Percentiles rank a stretch among this genome's conserved stretches.
phyloP scores from a whole-genome alignment of 2,888 invertebrate genomes.

The Euproctis similis region DNA sequence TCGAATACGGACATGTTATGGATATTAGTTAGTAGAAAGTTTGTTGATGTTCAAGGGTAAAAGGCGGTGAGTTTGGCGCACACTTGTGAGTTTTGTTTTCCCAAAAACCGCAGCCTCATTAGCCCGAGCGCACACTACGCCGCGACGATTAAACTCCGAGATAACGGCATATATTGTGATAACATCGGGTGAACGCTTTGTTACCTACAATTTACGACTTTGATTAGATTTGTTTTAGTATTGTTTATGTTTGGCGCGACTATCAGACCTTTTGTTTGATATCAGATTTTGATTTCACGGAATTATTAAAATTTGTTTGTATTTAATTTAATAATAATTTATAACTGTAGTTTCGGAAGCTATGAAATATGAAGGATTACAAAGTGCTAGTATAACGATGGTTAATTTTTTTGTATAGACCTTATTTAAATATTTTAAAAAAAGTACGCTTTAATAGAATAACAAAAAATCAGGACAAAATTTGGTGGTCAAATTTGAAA shows the following conservation, averaged over 20 bases:
- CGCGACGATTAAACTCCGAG: slow-evolving; percentile 61
- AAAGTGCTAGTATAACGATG: too few species aligned
- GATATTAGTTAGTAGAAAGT: slow-evolving; percentile 58
- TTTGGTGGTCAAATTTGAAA: too few species aligned
- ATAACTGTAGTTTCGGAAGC: too few species aligned
- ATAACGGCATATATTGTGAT: slow-evolving; percentile 56
- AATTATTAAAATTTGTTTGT: too few species aligned
- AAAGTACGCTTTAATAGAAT: too few species aligned
- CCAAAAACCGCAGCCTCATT: slow-evolving; percentile 69
- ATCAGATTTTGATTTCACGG: slow-evolving; percentile 5
- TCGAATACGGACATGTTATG: slow-evolving; percentile 15
- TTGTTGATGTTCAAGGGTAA: slow-evolving; percentile 49
- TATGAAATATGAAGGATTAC: too few species aligned
- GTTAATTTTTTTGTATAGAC: too few species aligned
- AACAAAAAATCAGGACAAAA: too few species aligned
- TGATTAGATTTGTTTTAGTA: slow-evolving; percentile 40
- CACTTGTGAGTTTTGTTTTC: slow-evolving; percentile 61
- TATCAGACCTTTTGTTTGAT: slow-evolving; percentile 12
- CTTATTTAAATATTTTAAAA: too few species aligned
- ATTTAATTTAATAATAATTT: too few species aligned
- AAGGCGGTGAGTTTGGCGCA: slow-evolving; percentile 28
- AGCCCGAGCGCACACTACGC: slow-evolving; percentile 63
- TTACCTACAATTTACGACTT: slow-evolving; percentile 34
- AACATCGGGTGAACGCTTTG: slow-evolving; percentile 40
- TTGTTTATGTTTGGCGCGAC: slow-evolving; percentile 25